Percentiles rank a stretch among this genome's conserved stretches.
Conservation (phyloP, 2,113 vertebrate species). For the Cynocephalus volans region DNA sequence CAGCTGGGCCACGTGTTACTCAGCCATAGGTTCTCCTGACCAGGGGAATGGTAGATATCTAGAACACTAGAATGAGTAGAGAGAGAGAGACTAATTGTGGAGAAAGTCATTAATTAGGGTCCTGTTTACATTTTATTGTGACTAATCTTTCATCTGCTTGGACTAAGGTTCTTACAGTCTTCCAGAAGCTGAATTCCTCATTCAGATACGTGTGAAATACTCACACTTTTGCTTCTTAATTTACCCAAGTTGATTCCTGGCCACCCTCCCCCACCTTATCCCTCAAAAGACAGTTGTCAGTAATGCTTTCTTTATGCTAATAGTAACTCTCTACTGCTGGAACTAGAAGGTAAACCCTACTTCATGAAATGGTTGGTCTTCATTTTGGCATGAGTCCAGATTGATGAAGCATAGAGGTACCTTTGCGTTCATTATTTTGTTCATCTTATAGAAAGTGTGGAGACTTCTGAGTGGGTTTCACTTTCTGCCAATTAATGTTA, state of each 20-base stretch:
- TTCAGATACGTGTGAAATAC: neutral
- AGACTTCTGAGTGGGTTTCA: slow-evolving; percentile 33
- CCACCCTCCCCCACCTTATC: neutral
- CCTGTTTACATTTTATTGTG: slow-evolving; percentile 24
- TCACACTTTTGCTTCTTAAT: slow-evolving; percentile 46
- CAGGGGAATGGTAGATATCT: neutral
- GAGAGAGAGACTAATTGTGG: neutral
- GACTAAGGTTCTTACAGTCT: neutral
- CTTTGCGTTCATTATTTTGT: slow-evolving; percentile 8
- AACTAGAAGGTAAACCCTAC: slow-evolving; percentile 8
- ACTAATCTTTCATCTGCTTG: slow-evolving; percentile 28
- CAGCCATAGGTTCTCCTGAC: neutral
- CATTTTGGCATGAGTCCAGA: slow-evolving; percentile 50
- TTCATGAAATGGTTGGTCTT: slow-evolving; percentile 34
- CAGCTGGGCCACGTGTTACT: neutral
- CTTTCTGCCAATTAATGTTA: slow-evolving; percentile 22
- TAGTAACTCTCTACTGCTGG: neutral
- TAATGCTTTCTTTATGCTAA: neutral
- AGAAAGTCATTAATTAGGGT: slow-evolving; percentile 1
- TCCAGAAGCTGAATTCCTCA: neutral
- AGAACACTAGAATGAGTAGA: neutral
- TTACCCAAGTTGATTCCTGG: neutral
- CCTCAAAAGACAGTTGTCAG: neutral
- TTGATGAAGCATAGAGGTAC: neutral
- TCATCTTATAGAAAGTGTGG: slow-evolving; percentile 53